Evolutionary conservation across 2,113 vertebrate species (phyloP), one percentile per base, ranked within the genome.

Genomic region (Periophthalmodon schlosseri): DNA sequence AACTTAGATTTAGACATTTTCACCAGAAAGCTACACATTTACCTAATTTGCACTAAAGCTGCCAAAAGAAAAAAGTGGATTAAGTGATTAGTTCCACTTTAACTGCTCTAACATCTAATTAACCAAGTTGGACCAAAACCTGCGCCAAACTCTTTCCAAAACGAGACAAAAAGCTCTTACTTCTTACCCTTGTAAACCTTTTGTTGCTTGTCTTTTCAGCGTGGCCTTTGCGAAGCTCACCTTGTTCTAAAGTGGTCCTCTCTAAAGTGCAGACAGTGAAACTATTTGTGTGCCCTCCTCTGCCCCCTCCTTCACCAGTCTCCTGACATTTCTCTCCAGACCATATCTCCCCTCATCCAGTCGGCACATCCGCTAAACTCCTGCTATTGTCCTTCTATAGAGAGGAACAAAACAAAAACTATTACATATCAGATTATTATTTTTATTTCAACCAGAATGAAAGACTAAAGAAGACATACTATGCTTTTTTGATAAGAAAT

Each of bases 261-360:
- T 65, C 47, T 71, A n/a, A 47, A 76, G 11, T 4, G 0, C 16
- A 72, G 44, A 68, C 44, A 65, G 28, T 39, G 57, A 73, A 70
- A 61, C 20, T 33, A 20, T 46, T 58, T 36, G 7, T 39, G 57
- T 46, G 56, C 18, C 21, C 63, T 78, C 77, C 23, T 21, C 56
- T 81, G 68, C 58, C 60, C 61, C 57, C 68, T 10, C 44, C 47
- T 8, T 12, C 28, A 58, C 54, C 70, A 70, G 8, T 0, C 57
- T 72, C 46, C 50, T 60, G 69, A 73, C 68, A 63, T 74, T 79
- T 76, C 72, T 34, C 65, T 78, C 65, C 72, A 77, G 46, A 65
- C 28, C 21, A 72, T 65, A 5, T 63, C 34, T 28, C 61, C 14
- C 60, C 24, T 72, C 28, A 72, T 72, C 70, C 28, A 63, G 49